Conservation (phyloP, 2,888 invertebrate genomes). For the Callyntrura guangdongensis region DNA sequence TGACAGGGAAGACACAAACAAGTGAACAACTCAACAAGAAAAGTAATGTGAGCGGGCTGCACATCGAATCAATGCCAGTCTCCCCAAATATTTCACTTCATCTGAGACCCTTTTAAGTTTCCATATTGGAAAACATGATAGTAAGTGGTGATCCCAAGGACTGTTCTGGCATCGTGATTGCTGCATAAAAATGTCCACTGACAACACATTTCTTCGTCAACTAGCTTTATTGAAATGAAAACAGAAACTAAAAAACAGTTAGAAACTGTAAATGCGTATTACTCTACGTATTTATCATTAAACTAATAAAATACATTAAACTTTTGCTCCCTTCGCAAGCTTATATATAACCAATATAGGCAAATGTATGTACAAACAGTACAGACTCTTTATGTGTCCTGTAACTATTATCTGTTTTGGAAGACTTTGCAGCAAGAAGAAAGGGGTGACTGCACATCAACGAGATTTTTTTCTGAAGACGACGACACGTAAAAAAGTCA, state of each 20-base stretch:
- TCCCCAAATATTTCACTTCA: conserved; percentile 13
- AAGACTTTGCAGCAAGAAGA: conserved; percentile 42
- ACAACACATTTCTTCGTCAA: not conserved
- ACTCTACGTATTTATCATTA: not conserved
- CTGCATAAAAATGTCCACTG: not conserved
- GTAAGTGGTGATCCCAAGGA: too few species aligned
- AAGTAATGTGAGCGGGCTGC: not conserved
- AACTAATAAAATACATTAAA: not conserved
- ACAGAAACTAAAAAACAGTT: not conserved
- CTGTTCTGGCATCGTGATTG: too few species aligned
- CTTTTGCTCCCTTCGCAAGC: not conserved
- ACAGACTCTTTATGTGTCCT: not conserved
- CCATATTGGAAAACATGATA: not conserved
- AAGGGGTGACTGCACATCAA: conserved; percentile 62
- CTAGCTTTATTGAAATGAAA: not conserved
- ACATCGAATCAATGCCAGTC: conserved; percentile 2
- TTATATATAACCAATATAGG: not conserved
- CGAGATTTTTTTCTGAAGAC: conserved; percentile 40
- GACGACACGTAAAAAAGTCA: conserved; percentile 45
- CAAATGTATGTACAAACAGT: not conserved
- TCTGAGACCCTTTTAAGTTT: not conserved
- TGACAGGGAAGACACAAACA: conserved; percentile 51
- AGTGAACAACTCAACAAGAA: conserved; percentile 43
- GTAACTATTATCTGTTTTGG: conserved; percentile 3
- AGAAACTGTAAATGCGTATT: not conserved